Evolutionary conservation across 2,113 vertebrate genomes (phyloP), one percentile per base, ranked within the genome.

Genomic region (Australoheros scitulus): DNA sequence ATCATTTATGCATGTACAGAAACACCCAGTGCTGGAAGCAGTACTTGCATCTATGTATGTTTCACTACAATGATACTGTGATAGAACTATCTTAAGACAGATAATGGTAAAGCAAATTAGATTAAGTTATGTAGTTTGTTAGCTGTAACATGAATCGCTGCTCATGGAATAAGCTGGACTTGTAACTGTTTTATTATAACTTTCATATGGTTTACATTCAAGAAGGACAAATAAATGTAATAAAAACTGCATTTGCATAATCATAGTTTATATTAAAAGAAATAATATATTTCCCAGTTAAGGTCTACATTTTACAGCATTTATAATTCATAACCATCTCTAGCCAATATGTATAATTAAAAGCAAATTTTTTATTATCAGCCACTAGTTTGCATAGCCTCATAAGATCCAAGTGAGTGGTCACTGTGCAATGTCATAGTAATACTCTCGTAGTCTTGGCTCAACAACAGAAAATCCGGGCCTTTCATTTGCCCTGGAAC

Each of bases 391-490:
- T 89, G 84, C 76, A 91, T 87, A 82, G 79, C 77, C 59, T 78
- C 24, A 20, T 38, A 68, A 18, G 57, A 47, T 64, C 41, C 6
- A 29, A 10, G 50, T 60, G 79, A 77, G n/a, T 52, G 29, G 81
- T 94, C 93, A 99, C 63, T 99, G 97, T 29, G 97, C 94, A 91
- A 97, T 97, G 57, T 98, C 97, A 0, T 99, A 99, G 84, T 99
- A 98, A 92, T 97, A 99, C 34, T 97, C 97, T 50, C 98, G 96
- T 9, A 99, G 93, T 61, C 95, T 95, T 52, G 95, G 92, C 86
- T 99, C 98, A 0, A 99, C 97, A 0, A 95, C 93, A 3, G 29
- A 20, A 78, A 99, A 99, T 55, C 92, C 88, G 0, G 98, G 98
- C 72, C 98, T 94, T 24, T 96, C 96, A 0, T 97, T 97, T 22